Conservation (phyloP, 2,113 vertebrate species). For the Triplophysa dalaica region DNA sequence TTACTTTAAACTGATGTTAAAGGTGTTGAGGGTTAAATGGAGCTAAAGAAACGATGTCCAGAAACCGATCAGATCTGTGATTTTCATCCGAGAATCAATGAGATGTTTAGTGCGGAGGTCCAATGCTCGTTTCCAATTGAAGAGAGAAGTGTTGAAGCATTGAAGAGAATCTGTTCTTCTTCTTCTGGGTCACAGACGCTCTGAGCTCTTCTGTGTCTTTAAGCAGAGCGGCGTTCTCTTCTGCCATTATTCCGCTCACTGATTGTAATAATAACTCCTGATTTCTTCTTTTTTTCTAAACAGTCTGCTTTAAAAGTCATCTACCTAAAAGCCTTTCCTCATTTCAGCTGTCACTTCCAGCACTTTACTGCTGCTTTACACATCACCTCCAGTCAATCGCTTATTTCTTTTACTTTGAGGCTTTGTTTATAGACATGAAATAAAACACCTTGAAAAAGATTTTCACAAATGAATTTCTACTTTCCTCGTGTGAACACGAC, state of each 20-base stretch:
- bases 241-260: constrained; percentile 79
- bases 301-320: constrained; percentile 70
- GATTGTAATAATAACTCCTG: constrained; percentile 77
- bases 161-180: neutral
- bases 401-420: no score
- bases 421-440: no score
- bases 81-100: constrained; percentile 47
- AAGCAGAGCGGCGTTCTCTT: constrained; percentile 64
- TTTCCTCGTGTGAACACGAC: no score
- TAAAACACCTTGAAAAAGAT: no score
- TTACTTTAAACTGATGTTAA: no score
- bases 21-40: no score
- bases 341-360: neutral
- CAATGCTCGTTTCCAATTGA: neutral
- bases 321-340: constrained; percentile 51
- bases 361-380: neutral
- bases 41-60: no score
- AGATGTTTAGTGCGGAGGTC: neutral
- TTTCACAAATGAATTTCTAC: no score
- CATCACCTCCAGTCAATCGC: no score
- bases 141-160: neutral
- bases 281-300: constrained; percentile 47
- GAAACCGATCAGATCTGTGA: constrained; percentile 23
- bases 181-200: constrained; percentile 75
- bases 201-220: constrained; percentile 69